phyloP scores from a whole-genome alignment of 1,140 invertebrate genomes.

The Pseudachorutes palmiensis region DNA sequence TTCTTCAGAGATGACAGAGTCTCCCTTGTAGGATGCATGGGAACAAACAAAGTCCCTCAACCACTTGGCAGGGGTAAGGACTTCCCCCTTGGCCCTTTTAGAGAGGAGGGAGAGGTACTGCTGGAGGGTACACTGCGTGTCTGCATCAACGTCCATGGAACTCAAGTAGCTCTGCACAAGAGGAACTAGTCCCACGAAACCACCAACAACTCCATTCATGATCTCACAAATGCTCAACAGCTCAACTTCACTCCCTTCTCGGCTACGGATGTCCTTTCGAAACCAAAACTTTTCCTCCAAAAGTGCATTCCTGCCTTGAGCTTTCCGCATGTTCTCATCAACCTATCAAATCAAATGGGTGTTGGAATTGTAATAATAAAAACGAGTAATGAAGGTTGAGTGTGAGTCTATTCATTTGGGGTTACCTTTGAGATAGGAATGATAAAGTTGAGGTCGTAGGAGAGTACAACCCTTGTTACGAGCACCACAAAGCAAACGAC shows the following conservation, averaged over 20 bases:
- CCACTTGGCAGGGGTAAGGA: constrained; percentile 82
- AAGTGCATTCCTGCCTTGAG: constrained; percentile 83
- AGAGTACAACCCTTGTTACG: constrained; percentile 90
- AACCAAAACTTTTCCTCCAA: constrained; percentile 82
- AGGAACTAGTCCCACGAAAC: constrained; percentile 91
- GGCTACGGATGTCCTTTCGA: constrained; percentile 63
- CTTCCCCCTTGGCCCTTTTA: constrained; percentile 73
- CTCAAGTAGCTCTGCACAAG: constrained; percentile 87
- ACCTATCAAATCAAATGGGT: constrained; percentile 53
- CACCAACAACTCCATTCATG: constrained; percentile 82
- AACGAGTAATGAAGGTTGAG: too few species aligned
- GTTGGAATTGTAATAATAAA: too few species aligned
- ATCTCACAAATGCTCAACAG: constrained; percentile 91
- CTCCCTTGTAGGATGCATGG: constrained; percentile 85
- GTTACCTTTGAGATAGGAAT: constrained; percentile 92
- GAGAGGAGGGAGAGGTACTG: constrained; percentile 94
- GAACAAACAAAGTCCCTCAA: constrained; percentile 78
- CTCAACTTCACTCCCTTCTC: constrained; percentile 50
- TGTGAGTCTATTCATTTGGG: background rate
- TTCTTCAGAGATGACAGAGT: constrained; percentile 77
- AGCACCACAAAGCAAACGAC: constrained; percentile 97
- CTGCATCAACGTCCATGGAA: constrained; percentile 89
- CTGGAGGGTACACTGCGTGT: constrained; percentile 81
- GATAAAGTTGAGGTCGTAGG: constrained; percentile 90
- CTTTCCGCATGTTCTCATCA: constrained; percentile 94